Evolutionary conservation across 2,888 invertebrate genomes (phyloP).

Genomic region (Tethea ocularis): DNA sequence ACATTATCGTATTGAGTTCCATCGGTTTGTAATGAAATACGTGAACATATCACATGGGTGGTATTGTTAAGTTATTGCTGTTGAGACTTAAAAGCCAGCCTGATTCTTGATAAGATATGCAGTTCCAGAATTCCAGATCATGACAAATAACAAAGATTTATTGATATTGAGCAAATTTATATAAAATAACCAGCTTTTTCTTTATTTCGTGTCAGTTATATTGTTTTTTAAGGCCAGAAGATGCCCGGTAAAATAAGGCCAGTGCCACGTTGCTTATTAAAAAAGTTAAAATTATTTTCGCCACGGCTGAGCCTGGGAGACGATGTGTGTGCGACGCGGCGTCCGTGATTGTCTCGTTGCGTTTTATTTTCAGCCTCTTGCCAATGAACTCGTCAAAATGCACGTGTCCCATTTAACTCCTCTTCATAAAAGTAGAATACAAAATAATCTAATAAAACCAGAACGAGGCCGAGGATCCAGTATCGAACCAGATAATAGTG

Average conservation of each 20-base stretch:
- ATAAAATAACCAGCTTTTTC: too few species aligned
- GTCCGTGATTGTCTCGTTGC: constrained; percentile 37
- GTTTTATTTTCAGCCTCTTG: constrained; percentile 60
- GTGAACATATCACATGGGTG: constrained; percentile 3
- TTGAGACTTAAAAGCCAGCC: too few species aligned
- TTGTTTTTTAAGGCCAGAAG: background rate
- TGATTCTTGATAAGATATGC: too few species aligned
- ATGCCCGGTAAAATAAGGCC: constrained; percentile 8
- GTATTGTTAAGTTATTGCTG: background rate
- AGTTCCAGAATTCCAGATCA: too few species aligned
- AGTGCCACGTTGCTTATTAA: constrained; percentile 20
- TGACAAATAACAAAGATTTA: too few species aligned
- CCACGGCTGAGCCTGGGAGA: constrained; percentile 27
- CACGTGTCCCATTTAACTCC: constrained; percentile 21
- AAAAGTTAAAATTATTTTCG: constrained; percentile 31
- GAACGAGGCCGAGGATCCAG: background rate
- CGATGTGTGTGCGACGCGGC: constrained; percentile 24
- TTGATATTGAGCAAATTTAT: too few species aligned
- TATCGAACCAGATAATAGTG: constrained; percentile 6
- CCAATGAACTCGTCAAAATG: constrained; percentile 48
- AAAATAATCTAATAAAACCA: constrained; percentile 2
- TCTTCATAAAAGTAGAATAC: background rate
- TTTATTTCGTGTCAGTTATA: too few species aligned
- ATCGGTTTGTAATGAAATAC: constrained; percentile 9
- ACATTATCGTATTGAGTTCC: constrained; percentile 6